Evolutionary conservation across 2,797 vertebrate species (phyloP).

Genomic region (Rousettus madagascariensis): DNA sequence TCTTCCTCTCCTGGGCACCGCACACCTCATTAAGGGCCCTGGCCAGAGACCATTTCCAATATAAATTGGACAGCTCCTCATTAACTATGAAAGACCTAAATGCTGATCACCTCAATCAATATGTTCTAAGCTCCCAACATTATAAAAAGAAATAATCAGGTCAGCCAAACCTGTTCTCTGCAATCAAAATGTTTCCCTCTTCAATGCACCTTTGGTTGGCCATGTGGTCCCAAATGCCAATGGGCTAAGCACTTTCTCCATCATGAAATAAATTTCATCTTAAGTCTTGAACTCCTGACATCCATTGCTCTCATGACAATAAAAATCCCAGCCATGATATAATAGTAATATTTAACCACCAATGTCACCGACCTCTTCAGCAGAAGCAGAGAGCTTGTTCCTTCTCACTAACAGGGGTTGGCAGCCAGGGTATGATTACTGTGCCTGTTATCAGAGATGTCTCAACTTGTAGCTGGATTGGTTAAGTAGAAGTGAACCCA

Average conservation of each 20-base stretch:
- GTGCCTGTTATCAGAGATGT: background rate
- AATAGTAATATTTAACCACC: slow-evolving; percentile 76
- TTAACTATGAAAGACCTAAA: background rate
- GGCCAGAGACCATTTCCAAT: background rate
- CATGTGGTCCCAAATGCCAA: background rate
- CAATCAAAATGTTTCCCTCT: slow-evolving; percentile 45
- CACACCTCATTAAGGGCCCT: slow-evolving; percentile 20
- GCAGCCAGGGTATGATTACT: background rate
- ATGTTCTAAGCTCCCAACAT: slow-evolving; percentile 30
- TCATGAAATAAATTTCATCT: slow-evolving; percentile 72
- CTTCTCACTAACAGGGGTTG: background rate
- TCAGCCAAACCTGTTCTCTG: slow-evolving; percentile 25
- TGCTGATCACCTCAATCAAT: background rate
- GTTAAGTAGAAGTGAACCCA: background rate
- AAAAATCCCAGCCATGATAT: slow-evolving; percentile 73
- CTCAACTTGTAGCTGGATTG: background rate
- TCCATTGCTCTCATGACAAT: slow-evolving; percentile 72
- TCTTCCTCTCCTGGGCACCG: background rate
- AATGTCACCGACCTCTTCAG: slow-evolving; percentile 48
- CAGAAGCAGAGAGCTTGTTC: slow-evolving; percentile 42
- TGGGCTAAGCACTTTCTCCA: slow-evolving; percentile 36
- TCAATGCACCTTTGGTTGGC: slow-evolving; percentile 28
- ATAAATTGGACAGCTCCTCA: slow-evolving; percentile 57
- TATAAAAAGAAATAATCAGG: slow-evolving; percentile 38
- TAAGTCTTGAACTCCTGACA: slow-evolving; percentile 63